Conservation (phyloP, 1,140 invertebrate species). For the Leptopilina clavipes region DNA sequence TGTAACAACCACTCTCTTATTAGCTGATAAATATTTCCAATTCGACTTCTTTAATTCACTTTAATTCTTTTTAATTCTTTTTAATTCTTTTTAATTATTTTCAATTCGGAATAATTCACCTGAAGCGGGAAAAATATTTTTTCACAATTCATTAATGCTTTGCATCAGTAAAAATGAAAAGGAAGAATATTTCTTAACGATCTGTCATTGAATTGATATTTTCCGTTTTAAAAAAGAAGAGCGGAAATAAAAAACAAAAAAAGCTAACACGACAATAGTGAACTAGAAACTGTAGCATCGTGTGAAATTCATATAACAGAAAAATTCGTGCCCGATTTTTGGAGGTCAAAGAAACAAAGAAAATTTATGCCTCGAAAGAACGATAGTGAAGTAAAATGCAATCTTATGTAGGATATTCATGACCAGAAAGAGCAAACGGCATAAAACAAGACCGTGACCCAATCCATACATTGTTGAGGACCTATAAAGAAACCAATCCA, state of each 20-base stretch:
- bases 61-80: no score
- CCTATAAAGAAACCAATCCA: conserved; percentile 19
- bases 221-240: neutral
- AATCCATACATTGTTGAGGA: conserved; percentile 21
- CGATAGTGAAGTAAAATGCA: conserved; percentile 10
- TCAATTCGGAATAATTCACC: no score
- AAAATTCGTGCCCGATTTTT: conserved; percentile 15
- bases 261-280: neutral
- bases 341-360: conserved; percentile 30
- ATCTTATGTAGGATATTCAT: conserved; percentile 30
- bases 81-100: no score
- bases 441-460: conserved; percentile 12
- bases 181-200: no score
- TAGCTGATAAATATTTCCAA: neutral
- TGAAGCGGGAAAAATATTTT: no score
- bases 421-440: conserved; percentile 17
- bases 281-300: neutral
- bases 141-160: no score
- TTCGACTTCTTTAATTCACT: neutral
- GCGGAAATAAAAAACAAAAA: neutral
- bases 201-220: no score
- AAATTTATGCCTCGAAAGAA: conserved; percentile 7
- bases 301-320: no score
- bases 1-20: neutral
- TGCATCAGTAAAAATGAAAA: no score